Evolutionary conservation across 1,140 invertebrate species (phyloP).

Genomic region (Phortica variegata): DNA sequence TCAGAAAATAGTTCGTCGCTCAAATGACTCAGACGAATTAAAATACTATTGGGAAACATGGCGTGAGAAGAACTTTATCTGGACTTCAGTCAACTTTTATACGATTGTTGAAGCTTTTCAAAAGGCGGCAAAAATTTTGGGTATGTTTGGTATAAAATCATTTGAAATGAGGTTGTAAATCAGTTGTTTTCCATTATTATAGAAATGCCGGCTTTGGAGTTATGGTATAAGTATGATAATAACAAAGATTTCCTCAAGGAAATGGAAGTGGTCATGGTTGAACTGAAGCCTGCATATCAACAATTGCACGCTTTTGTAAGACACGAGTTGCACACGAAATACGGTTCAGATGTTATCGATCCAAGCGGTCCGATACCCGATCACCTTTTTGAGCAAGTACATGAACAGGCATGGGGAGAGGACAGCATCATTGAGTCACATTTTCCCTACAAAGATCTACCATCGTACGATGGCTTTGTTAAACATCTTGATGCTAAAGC

Average conservation of each 20-base stretch:
- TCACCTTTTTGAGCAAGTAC: slow-evolving; percentile 69
- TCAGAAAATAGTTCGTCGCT: slow-evolving; percentile 41
- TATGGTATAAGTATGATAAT: slow-evolving; percentile 59
- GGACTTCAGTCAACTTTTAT: slow-evolving; percentile 48
- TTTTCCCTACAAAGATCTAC: slow-evolving; percentile 35
- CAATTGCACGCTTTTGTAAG: slow-evolving; percentile 87
- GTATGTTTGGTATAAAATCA: background rate
- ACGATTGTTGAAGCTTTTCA: slow-evolving; percentile 47
- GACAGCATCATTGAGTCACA: slow-evolving; percentile 44
- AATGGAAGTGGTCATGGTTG: slow-evolving; percentile 59
- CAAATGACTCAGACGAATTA: slow-evolving; percentile 39
- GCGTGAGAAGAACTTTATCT: slow-evolving; percentile 46
- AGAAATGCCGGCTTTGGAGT: slow-evolving; percentile 38
- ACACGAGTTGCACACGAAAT: slow-evolving; percentile 69
- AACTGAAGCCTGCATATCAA: slow-evolving; percentile 79
- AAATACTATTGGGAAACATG: slow-evolving; percentile 53
- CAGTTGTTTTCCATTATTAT: background rate
- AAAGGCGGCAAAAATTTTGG: slow-evolving; percentile 34
- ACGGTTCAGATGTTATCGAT: slow-evolving; percentile 68
- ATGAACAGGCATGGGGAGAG: slow-evolving; percentile 45
- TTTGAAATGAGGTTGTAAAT: background rate
- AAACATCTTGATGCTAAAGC: slow-evolving; percentile 28
- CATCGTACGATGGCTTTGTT: slow-evolving; percentile 42
- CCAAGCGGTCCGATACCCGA: slow-evolving; percentile 81
- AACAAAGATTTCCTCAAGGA: slow-evolving; percentile 61